A percentile compares a stretch with the other conserved stretches of the same genome.
Conservation (phyloP, 2,888 invertebrate genomes). For the Pristionchus japonicus region DNA sequence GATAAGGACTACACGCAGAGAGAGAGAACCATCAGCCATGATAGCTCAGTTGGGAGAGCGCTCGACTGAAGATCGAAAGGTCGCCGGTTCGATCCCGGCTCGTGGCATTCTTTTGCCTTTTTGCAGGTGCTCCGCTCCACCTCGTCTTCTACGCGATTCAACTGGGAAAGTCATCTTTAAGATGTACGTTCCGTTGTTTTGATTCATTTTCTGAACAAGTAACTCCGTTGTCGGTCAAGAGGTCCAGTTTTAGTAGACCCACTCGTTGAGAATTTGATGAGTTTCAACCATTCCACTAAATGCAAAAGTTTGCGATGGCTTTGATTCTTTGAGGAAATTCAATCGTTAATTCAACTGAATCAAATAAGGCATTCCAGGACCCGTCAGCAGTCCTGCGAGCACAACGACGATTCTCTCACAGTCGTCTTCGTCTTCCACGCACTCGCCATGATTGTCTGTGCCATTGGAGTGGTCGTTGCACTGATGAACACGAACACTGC, state of each 20-base stretch:
- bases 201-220: no score
- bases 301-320: no score
- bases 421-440: not conserved
- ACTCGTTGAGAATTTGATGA: no score
- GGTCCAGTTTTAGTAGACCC: no score
- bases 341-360: no score
- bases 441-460: not conserved
- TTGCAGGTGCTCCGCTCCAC: conserved; percentile 22
- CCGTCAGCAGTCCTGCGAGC: not conserved
- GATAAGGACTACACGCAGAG: not conserved
- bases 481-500: not conserved
- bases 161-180: not conserved
- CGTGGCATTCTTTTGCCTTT: conserved; percentile 55
- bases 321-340: no score
- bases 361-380: not conserved
- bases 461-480: not conserved
- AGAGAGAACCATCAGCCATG: conserved; percentile 8
- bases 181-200: no score
- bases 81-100: conserved; percentile 72
- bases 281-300: no score
- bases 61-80: conserved; percentile 74
- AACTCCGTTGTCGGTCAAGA: no score
- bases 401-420: not conserved
- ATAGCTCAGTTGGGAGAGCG: conserved; percentile 74
- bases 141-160: not conserved